Conservation (phyloP, 1,140 invertebrate species). For the Aphidius ervi region DNA sequence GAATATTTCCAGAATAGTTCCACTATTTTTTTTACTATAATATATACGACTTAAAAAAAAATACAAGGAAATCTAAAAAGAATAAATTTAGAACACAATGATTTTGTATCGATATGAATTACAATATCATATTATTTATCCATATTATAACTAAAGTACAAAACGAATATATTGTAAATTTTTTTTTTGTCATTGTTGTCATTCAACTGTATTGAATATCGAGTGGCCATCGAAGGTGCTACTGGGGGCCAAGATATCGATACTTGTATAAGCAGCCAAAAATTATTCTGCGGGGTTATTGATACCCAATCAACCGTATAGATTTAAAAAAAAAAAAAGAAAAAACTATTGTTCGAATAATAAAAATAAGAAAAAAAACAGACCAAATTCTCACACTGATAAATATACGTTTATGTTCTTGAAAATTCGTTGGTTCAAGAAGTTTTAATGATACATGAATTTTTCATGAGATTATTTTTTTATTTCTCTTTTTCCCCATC, state of each 20-base stretch:
- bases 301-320: constrained; percentile 49
- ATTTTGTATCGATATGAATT: too few relatives aligned
- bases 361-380: constrained; percentile 35
- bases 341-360: constrained; percentile 34
- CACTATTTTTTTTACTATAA: too few relatives aligned
- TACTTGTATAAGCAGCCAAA: constrained; percentile 30
- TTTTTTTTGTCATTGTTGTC: constrained; percentile 18
- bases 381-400: constrained; percentile 27
- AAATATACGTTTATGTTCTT: constrained; percentile 18
- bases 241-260: constrained; percentile 35
- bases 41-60: too few relatives aligned
- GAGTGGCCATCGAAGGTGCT: too few relatives aligned
- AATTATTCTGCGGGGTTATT: constrained; percentile 42
- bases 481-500: neutral
- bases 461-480: constrained; percentile 31
- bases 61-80: neutral
- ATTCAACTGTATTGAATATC: too few relatives aligned
- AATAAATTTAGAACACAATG: constrained; percentile 4
- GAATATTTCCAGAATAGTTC: too few relatives aligned
- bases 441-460: constrained; percentile 44
- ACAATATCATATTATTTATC: neutral
- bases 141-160: too few relatives aligned
- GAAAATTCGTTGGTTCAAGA: constrained; percentile 40
- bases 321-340: constrained; percentile 19
- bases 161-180: neutral